These are phyloP conservation scores for Spodoptera litura DNA, from an alignment of 1,140 invertebrate genomes.

Conservation along the genomic window DNA sequence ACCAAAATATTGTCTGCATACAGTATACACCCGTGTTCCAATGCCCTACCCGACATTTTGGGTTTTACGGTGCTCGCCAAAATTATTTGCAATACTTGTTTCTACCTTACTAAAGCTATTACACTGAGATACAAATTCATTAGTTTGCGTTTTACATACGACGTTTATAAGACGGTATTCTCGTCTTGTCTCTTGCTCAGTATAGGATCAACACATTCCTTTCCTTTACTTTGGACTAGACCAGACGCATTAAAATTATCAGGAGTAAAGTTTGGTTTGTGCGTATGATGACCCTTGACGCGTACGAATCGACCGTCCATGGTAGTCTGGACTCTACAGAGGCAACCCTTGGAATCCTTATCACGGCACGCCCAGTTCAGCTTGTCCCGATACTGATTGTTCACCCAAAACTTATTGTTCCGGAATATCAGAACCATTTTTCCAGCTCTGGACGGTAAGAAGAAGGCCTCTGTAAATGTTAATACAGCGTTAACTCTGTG, in stretches of 20 bases:
- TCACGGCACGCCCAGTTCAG: conserved; percentile 82
- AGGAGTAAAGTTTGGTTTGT: conserved; percentile 76
- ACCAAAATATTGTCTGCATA: conserved; percentile 1
- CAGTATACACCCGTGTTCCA: not conserved
- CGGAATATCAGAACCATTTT: conserved; percentile 81
- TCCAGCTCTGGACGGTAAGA: conserved; percentile 79
- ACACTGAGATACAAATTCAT: not conserved
- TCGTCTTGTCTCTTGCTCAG: not conserved
- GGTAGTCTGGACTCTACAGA: conserved; percentile 79
- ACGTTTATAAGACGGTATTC: not conserved
- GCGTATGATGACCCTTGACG: conserved; percentile 75
- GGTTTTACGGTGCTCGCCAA: not conserved
- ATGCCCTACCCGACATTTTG: not conserved
- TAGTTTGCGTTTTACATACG: too few species aligned
- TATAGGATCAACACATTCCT: conserved; percentile 49
- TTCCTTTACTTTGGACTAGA: conserved; percentile 51
- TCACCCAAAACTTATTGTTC: conserved; percentile 82
- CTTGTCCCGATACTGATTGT: conserved; percentile 77
- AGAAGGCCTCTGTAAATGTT: conserved; percentile 77
- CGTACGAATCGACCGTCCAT: conserved; percentile 75
- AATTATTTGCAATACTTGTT: not conserved
- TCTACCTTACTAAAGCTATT: not conserved
- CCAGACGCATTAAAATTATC: conserved; percentile 68
- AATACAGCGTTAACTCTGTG: conserved; percentile 33
- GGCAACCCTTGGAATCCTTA: conserved; percentile 75